Conservation (phyloP, 2,888 invertebrate genomes). For the Barypeithes pellucidus region DNA sequence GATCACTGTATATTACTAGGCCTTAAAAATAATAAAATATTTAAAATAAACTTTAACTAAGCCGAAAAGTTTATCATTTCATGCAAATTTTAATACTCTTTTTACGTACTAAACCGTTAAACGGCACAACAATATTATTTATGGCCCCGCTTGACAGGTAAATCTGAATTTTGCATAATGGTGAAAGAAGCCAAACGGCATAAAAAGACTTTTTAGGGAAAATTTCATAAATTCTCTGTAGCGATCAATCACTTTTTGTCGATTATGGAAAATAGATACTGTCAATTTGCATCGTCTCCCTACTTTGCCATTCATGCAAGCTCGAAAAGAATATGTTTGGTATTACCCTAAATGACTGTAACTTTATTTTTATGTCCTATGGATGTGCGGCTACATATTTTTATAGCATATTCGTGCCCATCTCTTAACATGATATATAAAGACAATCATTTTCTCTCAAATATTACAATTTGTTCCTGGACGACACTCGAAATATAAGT, state of each 20-base stretch:
- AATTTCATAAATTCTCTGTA: constrained; percentile 37
- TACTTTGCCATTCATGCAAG: constrained; percentile 46
- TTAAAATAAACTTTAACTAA: neutral
- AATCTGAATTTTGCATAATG: constrained; percentile 31
- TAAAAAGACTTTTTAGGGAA: constrained; percentile 38
- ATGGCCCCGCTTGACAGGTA: constrained; percentile 29
- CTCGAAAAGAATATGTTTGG: constrained; percentile 49
- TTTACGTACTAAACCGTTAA: constrained; percentile 15
- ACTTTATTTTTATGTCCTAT: constrained; percentile 49
- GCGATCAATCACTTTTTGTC: constrained; percentile 48
- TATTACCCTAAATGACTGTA: constrained; percentile 49
- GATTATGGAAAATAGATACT: constrained; percentile 50
- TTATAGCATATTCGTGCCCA: constrained; percentile 49
- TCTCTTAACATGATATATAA: constrained; percentile 27
- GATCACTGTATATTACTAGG: too few relatives aligned
- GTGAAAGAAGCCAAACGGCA: constrained; percentile 27
- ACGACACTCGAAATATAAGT: constrained; percentile 1
- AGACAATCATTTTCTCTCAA: constrained; percentile 27
- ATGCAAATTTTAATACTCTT: constrained; percentile 14
- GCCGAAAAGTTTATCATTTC: neutral
- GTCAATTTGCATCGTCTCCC: constrained; percentile 45
- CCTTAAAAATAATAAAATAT: neutral
- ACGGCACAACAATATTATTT: constrained; percentile 25
- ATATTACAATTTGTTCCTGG: constrained; percentile 22
- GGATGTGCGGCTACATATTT: constrained; percentile 49